Base-by-base conservation (phyloP, 2,113 vertebrate species). In the Aspidoscelis tigris region DNA sequence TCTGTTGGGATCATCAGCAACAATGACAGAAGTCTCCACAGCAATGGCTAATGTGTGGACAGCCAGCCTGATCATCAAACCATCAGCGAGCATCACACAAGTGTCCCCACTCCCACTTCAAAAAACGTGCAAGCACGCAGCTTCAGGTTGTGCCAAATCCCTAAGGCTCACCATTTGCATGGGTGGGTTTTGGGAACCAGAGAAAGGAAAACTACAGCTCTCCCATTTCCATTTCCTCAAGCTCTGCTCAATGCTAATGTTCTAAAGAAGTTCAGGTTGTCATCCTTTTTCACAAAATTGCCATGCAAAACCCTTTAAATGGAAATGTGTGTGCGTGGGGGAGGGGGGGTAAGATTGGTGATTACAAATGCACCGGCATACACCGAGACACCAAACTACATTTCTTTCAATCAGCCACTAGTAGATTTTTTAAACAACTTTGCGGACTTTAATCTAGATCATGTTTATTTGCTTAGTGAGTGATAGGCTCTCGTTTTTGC, bases 391-490 rank as follows among this genome's bases (percentile, higher is more conserved):
- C 14, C 65, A 12, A 33, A 7, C 5, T 70, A 58, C 16, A 39
- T 72, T 22, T 64, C 53, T 50, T 78, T 9, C 10, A 39, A 1
- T 6, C 26, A 66, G 20, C 20, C 65, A 70, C n/a, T 11, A 16
- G 39, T 44, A n/a, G 68, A 6, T 39, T 21, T 70, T 33, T 58
- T 44, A 41, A 41, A 65, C 41, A 74, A 20, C 39, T 47, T 47
- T 74, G 41, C 55, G 65, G 14, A 44, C 55, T 74, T 43, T 74
- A 24, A 82, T 74, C 71, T n/a, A 74, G 41, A 74, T 74, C 55
- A 74, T 74, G 71, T 82, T 74, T 58, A 82, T 73, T 73, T 65
- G 55, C 65, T 64, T 39, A 47, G 20, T 65, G 41, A 82, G 44
- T 72, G 83, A 79, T 79, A 64, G 11, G 6, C 10, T 50, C 64